Conservation (phyloP, 2,888 invertebrate genomes). For the Ophonus ardosiacus region DNA sequence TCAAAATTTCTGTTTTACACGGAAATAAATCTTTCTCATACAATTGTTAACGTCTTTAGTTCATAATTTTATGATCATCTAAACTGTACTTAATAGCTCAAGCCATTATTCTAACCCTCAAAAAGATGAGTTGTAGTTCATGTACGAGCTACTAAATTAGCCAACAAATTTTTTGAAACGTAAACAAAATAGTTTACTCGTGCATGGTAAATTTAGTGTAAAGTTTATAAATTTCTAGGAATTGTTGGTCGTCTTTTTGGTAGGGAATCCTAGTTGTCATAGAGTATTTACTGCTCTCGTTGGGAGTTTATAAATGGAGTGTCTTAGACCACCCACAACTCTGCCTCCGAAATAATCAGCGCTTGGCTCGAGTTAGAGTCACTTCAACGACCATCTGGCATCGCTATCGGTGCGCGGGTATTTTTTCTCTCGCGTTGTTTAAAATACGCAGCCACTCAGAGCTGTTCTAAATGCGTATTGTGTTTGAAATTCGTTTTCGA, state of each 20-base stretch:
- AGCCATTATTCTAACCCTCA: too few species aligned
- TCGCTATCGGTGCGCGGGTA: conserved; percentile 44
- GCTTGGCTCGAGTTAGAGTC: conserved; percentile 50
- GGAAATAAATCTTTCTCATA: too few species aligned
- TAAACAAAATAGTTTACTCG: background rate
- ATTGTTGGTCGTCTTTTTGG: background rate
- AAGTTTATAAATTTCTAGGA: background rate
- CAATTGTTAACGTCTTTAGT: too few species aligned
- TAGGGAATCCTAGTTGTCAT: conserved; percentile 34
- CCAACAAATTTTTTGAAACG: too few species aligned
- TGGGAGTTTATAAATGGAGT: conserved; percentile 62
- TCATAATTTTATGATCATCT: too few species aligned
- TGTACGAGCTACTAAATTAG: too few species aligned
- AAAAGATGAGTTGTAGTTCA: too few species aligned
- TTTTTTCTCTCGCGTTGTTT: conserved; percentile 54
- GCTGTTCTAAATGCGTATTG: conserved; percentile 56
- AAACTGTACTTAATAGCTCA: too few species aligned
- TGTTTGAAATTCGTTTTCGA: conserved; percentile 59
- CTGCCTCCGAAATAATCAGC: conserved; percentile 62
- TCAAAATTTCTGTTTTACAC: too few species aligned
- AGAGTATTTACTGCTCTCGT: conserved; percentile 52
- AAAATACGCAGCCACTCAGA: conserved; percentile 53
- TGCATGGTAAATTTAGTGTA: background rate
- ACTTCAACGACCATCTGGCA: conserved; percentile 56
- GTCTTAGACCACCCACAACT: conserved; percentile 61